Evolutionary conservation across 2,113 vertebrate species (phyloP).

Genomic region (Gyps fulvus): DNA sequence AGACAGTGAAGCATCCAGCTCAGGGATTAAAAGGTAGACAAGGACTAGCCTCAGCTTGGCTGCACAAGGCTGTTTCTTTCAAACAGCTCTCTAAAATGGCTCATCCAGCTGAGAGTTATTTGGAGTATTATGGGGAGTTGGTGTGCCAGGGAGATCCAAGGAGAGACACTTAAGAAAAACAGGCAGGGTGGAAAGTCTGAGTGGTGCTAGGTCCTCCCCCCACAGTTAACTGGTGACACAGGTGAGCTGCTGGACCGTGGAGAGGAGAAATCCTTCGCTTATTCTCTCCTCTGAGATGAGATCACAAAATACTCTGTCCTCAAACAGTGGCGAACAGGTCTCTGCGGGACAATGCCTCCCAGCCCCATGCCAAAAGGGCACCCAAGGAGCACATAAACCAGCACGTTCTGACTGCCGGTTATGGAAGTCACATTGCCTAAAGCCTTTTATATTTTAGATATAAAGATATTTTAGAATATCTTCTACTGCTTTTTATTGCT

Average conservation of each 20-base stretch:
- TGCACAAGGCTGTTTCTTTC: not conserved
- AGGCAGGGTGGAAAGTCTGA: not conserved
- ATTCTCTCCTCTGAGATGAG: not conserved
- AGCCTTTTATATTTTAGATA: not conserved
- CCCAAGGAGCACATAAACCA: not conserved
- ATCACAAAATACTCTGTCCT: not conserved
- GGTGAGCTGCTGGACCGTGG: not conserved
- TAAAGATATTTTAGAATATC: not conserved
- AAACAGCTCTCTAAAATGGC: not conserved
- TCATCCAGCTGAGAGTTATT: not conserved
- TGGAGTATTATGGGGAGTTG: not conserved
- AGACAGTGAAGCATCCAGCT: not conserved
- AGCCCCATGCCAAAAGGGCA: not conserved
- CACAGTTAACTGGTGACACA: not conserved
- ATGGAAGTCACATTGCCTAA: not conserved
- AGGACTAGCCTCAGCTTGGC: not conserved
- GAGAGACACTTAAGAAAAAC: not conserved
- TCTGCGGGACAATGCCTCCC: not conserved
- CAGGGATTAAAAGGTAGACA: not conserved
- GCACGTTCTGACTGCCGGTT: not conserved
- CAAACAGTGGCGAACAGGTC: not conserved
- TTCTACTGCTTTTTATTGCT: not conserved
- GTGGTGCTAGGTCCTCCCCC: not conserved
- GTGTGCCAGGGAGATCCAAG: not conserved
- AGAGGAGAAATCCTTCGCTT: not conserved